Evolutionary conservation across 92 coral and sea anemone species (phyloP).

Genomic region (Heliopora coerulea): DNA sequence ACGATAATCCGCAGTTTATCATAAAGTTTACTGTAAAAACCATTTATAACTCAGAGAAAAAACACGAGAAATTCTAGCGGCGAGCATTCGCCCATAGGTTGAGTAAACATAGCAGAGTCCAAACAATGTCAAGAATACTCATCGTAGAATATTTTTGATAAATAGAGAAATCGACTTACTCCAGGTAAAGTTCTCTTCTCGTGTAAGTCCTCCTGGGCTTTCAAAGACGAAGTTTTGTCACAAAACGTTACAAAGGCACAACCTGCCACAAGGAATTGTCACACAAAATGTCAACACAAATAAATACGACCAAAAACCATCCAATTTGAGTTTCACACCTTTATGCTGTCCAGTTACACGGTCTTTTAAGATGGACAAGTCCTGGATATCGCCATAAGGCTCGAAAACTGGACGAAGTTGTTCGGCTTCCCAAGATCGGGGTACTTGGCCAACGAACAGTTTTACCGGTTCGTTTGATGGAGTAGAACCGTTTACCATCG

Average conservation of each 20-base stretch:
- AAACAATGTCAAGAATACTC: too few species aligned
- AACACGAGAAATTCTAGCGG: too few species aligned
- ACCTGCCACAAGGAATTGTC: slow-evolving; percentile 58
- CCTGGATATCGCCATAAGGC: slow-evolving; percentile 84
- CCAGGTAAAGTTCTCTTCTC: slow-evolving; percentile 95
- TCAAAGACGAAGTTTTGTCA: slow-evolving; percentile 70
- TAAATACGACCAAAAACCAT: background rate
- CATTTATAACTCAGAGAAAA: too few species aligned
- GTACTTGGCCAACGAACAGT: slow-evolving; percentile 95
- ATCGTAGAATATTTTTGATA: background rate
- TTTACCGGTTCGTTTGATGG: slow-evolving; percentile 60
- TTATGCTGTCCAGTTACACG: slow-evolving; percentile 88
- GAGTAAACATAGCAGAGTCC: too few species aligned
- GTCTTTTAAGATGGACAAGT: slow-evolving; percentile 88
- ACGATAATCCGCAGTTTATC: too few species aligned
- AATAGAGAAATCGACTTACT: slow-evolving; percentile 53
- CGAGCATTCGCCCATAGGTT: too few species aligned
- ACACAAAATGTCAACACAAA: background rate
- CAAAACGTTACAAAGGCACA: slow-evolving; percentile 97
- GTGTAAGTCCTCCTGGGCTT: slow-evolving; percentile 85
- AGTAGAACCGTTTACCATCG: slow-evolving; percentile 15
- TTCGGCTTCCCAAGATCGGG: slow-evolving; percentile 96
- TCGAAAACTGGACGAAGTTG: slow-evolving; percentile 91
- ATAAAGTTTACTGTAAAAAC: too few species aligned
- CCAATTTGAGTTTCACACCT: slow-evolving; percentile 52